Percentiles rank a stretch among this genome's conserved stretches.
phyloP scores from a whole-genome alignment of 2,888 invertebrate genomes.

The Lordiphosa fenestrarum region DNA sequence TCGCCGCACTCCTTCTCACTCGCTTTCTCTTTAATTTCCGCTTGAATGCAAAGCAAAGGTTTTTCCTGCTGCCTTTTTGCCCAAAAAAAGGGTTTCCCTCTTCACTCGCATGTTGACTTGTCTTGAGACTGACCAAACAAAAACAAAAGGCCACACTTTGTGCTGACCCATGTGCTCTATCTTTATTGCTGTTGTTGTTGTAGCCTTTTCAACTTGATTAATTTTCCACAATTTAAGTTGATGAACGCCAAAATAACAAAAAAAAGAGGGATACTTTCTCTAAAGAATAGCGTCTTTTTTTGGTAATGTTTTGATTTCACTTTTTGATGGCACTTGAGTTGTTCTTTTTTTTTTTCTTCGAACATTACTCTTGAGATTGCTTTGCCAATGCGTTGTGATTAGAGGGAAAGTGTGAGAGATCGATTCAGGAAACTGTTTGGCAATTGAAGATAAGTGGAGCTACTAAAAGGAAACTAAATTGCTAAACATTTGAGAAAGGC shows the following conservation, averaged over 20 bases:
- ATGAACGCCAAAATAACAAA: conserved; percentile 57
- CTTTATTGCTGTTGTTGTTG: conserved; percentile 27
- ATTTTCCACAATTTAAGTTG: conserved; percentile 72
- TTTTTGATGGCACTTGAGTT: background rate
- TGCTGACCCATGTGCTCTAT: conserved; percentile 39
- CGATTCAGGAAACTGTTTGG: no score
- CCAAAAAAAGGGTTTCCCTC: conserved; percentile 44
- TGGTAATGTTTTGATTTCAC: conserved; percentile 20
- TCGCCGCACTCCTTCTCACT: conserved; percentile 5
- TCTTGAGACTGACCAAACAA: conserved; percentile 48
- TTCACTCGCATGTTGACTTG: conserved; percentile 62
- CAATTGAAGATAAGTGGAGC: no score
- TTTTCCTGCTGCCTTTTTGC: conserved; percentile 24
- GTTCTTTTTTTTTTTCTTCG: conserved; percentile 2
- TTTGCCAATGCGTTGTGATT: conserved; percentile 65
- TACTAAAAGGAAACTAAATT: no score
- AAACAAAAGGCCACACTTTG: conserved; percentile 34
- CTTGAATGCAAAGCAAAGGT: conserved; percentile 72
- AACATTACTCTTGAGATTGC: conserved; percentile 41
- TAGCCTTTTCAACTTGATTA: conserved; percentile 75
- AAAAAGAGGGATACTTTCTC: conserved; percentile 33
- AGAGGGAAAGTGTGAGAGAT: conserved; percentile 28
- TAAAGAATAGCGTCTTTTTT: conserved; percentile 9
- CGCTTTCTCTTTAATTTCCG: conserved; percentile 65
- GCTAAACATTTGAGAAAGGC: no score